Evolutionary conservation across 2,888 invertebrate genomes (phyloP), one percentile per base, ranked within the genome.

Genomic region (Augiades crinisus): DNA sequence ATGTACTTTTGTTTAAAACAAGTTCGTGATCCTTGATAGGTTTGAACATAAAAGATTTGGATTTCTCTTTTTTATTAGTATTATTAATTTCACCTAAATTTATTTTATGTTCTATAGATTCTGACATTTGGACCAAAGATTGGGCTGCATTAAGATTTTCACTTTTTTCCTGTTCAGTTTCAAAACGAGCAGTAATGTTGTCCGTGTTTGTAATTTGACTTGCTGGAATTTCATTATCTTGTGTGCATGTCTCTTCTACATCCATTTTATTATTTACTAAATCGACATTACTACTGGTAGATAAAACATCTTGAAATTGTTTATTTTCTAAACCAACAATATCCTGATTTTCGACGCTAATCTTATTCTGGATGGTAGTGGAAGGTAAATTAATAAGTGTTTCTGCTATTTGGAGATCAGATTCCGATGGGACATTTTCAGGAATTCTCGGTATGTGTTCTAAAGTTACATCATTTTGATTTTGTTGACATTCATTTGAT

Each of bases 111-210:
- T 87, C 84, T 47, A 86, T 70, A 16, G 80, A 77, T 66, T 87
- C 87, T 0, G 90, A 90, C 90, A 90, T 90, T 65, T 89, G 84
- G 12, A 90, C 87, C 55, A 90, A 74, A 1, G 89, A 90, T 62
- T 90, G 84, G 46, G 90, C 90, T 37, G 90, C 90, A 69, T 81
- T 85, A 43, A 88, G 69, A 64, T 89, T 90, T 68, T 88, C 87
- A 65, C 78, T 77, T 66, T 87, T 82, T 59, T 90, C 90, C 69
- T 80, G 73, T 68, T 88, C 85, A 44, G 85, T 83, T 72, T 88
- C 84, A 67, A 78, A 87, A 6, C 85, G 72, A 17, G 70, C 38
- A 56, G 72, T 75, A 3, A 75, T 53, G 46, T 62, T 72, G 30
- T 79, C 75, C 46, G 64, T 69, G 47, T 69, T 72, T 33, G 68